Percentiles rank a stretch among this genome's conserved stretches.
These are phyloP conservation scores for Platyura marginata DNA, from an alignment of 1,140 invertebrate genomes.

Conservation along the genomic window DNA sequence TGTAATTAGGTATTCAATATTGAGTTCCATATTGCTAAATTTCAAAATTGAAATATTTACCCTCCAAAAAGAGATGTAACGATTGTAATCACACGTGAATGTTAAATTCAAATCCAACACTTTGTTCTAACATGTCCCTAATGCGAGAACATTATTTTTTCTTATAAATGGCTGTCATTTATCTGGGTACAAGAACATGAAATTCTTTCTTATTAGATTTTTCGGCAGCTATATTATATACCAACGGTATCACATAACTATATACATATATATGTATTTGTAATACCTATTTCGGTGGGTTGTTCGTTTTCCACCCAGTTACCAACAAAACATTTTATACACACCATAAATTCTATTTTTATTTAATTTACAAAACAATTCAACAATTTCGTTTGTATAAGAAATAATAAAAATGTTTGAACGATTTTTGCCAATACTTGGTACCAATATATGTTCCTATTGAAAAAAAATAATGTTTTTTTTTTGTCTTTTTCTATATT, in stretches of 20 bases:
- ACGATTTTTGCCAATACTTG: neutral
- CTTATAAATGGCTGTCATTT: neutral
- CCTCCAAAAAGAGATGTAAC: too few species aligned
- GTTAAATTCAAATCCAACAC: neutral
- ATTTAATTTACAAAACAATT: too few species aligned
- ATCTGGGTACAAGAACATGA: neutral
- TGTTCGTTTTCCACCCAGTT: neutral
- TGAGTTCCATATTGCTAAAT: too few species aligned
- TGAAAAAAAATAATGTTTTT: slow-evolving; percentile 9
- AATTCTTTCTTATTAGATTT: neutral
- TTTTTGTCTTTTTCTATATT: slow-evolving; percentile 24
- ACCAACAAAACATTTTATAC: too few species aligned
- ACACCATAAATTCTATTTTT: too few species aligned
- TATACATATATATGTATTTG: neutral
- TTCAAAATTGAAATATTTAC: too few species aligned
- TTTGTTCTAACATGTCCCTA: neutral
- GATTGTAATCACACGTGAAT: neutral
- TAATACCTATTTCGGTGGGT: neutral
- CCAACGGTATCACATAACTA: too few species aligned
- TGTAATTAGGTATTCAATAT: too few species aligned
- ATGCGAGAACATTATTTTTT: neutral
- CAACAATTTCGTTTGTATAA: neutral
- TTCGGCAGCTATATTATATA: neutral
- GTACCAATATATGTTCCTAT: neutral
- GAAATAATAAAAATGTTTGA: neutral